Base-by-base conservation (phyloP, 2,113 vertebrate genomes). In the Pomatostomus ruficeps region DNA sequence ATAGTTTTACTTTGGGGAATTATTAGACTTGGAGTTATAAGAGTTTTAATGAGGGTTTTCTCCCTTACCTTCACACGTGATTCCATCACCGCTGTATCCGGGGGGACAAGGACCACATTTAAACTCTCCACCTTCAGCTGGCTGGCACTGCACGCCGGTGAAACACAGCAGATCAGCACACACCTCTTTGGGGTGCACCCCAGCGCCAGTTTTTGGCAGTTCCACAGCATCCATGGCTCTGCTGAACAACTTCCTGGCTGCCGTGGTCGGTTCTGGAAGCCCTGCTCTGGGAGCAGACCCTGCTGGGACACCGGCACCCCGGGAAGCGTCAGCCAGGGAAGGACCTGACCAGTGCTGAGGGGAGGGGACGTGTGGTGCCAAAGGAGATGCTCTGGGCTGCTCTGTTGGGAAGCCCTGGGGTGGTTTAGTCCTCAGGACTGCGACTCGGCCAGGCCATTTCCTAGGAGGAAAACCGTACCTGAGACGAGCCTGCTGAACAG, bases 81-180 rank as follows among this genome's bases (percentile, higher is more conserved):
- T 92, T 83, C 98, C 98, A 58, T 98, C 97, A 45, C 98, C 97
- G 0, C 75, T 95, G 95, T 98, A 98, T 33, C 98, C 98, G 6
- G 79, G 38, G 6, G 98, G 98, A 89, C 98, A 99, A 67, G 96
- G 90, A 14, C 98, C 98, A n/a, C 98, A 98, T 70, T 65, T 96
- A 59, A 97, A 95, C 18, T 74, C 87, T 29, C 93, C 96, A 0
- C 55, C 85, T 11, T 15, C 3, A 1, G 24, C 66, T 5, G 45
- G 77, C 51, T 98, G 38, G 2, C 98, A 98, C 33, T 12, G 91
- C 73, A 98, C 98, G 0, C 97, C 98, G 0, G 96, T 81, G 75
- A 98, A 98, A 55, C 98, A 98, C 0, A 86, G 95, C 16, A 12
- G 72, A 12, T 93, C 76, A 2, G 94, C 67, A 18, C 98, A 98